A percentile compares a stretch with the other conserved stretches of the same genome.
Conservation (phyloP, 1,140 invertebrate genomes). For the Ephestia elutella region DNA sequence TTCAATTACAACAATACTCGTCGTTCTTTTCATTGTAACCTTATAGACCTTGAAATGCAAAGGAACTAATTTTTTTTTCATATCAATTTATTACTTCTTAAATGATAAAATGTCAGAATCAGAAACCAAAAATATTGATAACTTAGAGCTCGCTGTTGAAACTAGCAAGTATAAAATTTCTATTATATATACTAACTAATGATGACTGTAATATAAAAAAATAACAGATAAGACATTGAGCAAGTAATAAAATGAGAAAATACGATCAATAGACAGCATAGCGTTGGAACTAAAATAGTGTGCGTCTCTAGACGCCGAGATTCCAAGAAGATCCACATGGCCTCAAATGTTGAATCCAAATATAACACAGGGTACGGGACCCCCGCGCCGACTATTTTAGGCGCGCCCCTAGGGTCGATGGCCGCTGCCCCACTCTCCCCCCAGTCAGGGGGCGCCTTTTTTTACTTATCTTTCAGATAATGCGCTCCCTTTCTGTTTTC, state of each 20-base stretch:
- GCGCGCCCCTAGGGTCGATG: constrained; percentile 46
- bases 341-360: constrained; percentile 36
- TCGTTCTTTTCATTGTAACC: too few species aligned
- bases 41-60: too few species aligned
- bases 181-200: too few species aligned
- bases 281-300: background rate
- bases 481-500: constrained; percentile 8
- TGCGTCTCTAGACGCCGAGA: background rate
- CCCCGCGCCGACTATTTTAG: constrained; percentile 48
- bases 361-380: constrained; percentile 35
- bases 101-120: too few species aligned
- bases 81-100: too few species aligned
- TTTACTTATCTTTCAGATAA: constrained; percentile 19
- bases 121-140: too few species aligned
- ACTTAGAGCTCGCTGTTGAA: too few species aligned
- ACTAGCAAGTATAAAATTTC: too few species aligned
- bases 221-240: background rate
- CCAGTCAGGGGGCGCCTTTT: constrained; percentile 11
- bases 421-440: constrained; percentile 26
- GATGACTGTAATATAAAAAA: too few species aligned
- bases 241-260: background rate
- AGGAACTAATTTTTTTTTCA: too few species aligned
- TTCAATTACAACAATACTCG: too few species aligned
- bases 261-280: background rate
- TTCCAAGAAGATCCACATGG: constrained; percentile 19